Evolutionary conservation across 2,888 invertebrate genomes (phyloP).

Genomic region (Laothoe populi): DNA sequence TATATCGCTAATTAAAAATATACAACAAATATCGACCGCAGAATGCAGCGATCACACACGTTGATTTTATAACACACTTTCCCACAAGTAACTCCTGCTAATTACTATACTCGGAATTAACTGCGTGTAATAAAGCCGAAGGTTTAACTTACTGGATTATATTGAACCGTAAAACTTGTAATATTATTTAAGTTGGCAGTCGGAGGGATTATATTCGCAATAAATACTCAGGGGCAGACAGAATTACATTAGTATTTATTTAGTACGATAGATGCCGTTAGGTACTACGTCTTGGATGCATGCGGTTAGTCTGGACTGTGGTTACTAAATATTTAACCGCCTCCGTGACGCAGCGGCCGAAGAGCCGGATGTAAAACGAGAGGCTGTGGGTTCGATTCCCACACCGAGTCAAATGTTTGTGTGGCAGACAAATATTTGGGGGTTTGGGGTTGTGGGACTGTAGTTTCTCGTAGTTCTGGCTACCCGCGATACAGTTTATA

Average conservation of each 20-base stretch:
- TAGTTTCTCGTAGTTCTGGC: no score
- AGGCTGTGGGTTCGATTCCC: no score
- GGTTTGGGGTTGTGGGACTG: not conserved
- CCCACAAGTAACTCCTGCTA: not conserved
- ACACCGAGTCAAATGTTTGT: no score
- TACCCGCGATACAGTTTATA: no score
- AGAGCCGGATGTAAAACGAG: no score
- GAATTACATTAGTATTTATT: conserved; percentile 1
- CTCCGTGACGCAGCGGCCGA: no score
- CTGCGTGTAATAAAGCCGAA: conserved; percentile 8
- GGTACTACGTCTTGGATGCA: not conserved
- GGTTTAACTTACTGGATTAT: conserved; percentile 4
- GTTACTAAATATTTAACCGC: no score
- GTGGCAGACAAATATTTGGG: not conserved
- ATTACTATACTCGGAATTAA: conserved; percentile 6
- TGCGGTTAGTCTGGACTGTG: no score
- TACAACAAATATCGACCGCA: not conserved
- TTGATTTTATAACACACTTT: conserved; percentile 3
- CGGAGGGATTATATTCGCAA: conserved; percentile 33
- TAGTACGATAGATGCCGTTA: not conserved
- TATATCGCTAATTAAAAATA: no score
- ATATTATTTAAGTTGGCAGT: conserved; percentile 35
- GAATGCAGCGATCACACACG: not conserved
- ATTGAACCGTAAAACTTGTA: conserved; percentile 17
- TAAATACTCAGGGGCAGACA: conserved; percentile 31